phyloP scores from a whole-genome alignment of 2,888 invertebrate genomes.

The Melangyna quadrimaculata region DNA sequence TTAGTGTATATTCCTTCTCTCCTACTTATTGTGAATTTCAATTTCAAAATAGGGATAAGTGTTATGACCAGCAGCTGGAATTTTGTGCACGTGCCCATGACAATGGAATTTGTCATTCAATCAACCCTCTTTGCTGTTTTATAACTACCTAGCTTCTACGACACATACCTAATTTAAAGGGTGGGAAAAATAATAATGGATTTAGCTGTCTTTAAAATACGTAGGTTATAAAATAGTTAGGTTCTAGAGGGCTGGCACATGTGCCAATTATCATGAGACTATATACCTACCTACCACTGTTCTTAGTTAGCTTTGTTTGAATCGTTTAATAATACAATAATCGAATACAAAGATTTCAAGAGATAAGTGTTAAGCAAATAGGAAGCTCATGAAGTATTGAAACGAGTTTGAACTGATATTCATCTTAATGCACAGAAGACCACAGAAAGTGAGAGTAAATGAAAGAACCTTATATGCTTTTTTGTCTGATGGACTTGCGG shows the following conservation, averaged over 20 bases:
- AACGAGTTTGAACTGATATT: too few relatives aligned
- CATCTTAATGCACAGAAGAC: too few relatives aligned
- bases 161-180: background rate
- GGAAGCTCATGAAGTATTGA: too few relatives aligned
- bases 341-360: background rate
- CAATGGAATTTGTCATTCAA: slow-evolving; percentile 40
- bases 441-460: too few relatives aligned
- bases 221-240: background rate
- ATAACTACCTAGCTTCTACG: slow-evolving; percentile 38
- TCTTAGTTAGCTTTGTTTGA: background rate
- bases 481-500: too few relatives aligned
- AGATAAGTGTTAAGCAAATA: background rate
- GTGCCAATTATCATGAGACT: background rate
- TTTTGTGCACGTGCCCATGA: slow-evolving; percentile 56
- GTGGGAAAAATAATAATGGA: slow-evolving; percentile 4
- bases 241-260: background rate
- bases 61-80: slow-evolving; percentile 53
- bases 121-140: slow-evolving; percentile 41
- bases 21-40: background rate
- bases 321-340: background rate
- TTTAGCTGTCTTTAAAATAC: background rate
- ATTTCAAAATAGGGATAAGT: background rate
- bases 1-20: slow-evolving; percentile 17
- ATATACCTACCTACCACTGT: background rate
- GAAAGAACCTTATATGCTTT: too few relatives aligned